Conservation (phyloP, 2,797 vertebrate species). For the Poecilia gillii region DNA sequence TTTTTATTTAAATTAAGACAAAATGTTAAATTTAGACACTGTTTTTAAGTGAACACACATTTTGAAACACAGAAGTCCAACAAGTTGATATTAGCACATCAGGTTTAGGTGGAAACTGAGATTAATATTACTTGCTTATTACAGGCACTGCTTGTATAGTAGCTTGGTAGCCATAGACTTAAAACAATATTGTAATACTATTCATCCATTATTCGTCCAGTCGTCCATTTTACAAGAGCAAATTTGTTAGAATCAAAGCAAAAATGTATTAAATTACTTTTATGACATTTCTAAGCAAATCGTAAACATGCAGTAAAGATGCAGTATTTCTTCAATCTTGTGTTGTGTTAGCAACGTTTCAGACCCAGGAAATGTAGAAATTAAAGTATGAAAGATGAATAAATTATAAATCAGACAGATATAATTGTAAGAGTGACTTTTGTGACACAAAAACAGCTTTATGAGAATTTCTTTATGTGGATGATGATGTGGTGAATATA, state of each 20-base stretch:
- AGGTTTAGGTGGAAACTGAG: too few species aligned
- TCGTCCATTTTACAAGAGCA: not conserved
- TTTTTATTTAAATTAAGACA: not conserved
- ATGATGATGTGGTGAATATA: not conserved
- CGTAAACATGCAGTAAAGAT: not conserved
- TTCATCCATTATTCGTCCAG: too few species aligned
- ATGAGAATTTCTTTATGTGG: not conserved
- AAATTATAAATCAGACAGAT: not conserved
- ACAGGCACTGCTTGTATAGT: too few species aligned
- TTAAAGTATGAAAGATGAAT: not conserved
- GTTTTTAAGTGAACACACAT: constrained; percentile 1
- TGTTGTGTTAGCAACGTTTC: not conserved
- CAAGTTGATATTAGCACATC: too few species aligned
- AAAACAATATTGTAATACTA: too few species aligned
- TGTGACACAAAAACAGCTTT: not conserved
- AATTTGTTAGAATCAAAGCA: too few species aligned
- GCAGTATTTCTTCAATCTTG: not conserved
- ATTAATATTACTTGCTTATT: too few species aligned
- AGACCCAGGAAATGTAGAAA: not conserved
- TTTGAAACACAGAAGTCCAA: not conserved
- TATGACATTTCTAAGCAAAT: not conserved
- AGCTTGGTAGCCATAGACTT: too few species aligned
- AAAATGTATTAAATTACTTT: too few species aligned
- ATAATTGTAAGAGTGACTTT: not conserved
- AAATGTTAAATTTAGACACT: not conserved